Evolutionary conservation across 37 sponge, comb jelly and placozoan genomes (phyloP), one percentile per base, ranked within the genome.

Genomic region (Spongilla lacustris): DNA sequence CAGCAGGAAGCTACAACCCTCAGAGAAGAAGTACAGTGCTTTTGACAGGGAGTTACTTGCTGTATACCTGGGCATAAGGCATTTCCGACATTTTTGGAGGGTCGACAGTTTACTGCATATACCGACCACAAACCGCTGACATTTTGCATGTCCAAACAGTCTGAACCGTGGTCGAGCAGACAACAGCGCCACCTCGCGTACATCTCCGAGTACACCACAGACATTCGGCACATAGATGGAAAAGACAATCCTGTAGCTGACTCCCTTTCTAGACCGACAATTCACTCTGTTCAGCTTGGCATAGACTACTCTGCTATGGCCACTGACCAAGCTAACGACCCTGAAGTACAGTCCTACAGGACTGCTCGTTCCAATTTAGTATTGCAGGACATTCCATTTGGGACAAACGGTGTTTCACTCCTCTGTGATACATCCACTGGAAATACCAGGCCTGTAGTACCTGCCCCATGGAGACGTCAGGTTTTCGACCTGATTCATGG

Each of bases 371-470:
- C 80, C 0, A 19, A 41, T 30, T 80, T 85, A 29, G 29, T 31
- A 10, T 71, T 85, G 6, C 48, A 31, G 19, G 85, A 77, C 27
- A 32, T 85, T 35, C 78, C 85, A 1, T 29, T 85, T 69, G 66
- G 26, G n/a, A 13, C 25, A 75, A 19, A 48, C 27, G 49, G 68
- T 4, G 41, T 34, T 5, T 49, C 80, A 14, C 24, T 87, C 28
- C 67, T 87, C 8, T 87, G 87, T 73, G 81, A 87, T 41, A 81
- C 69, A 14, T 80, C 81, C 19, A 87, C 88, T n/a, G 88, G 88
- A 19, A 0, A 19, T 25, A 4, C 88, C 10, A 36, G 76, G 37
- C 88, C 88, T 12, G 25, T 87, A 67, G 88, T 87, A 23, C 88
- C 88, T 8, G 74, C 21, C 30, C 0, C 48, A 48, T 87, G 76